Evolutionary conservation across 2,888 invertebrate species (phyloP), one percentile per base, ranked within the genome.

Genomic region (Quadroppia sp.): DNA sequence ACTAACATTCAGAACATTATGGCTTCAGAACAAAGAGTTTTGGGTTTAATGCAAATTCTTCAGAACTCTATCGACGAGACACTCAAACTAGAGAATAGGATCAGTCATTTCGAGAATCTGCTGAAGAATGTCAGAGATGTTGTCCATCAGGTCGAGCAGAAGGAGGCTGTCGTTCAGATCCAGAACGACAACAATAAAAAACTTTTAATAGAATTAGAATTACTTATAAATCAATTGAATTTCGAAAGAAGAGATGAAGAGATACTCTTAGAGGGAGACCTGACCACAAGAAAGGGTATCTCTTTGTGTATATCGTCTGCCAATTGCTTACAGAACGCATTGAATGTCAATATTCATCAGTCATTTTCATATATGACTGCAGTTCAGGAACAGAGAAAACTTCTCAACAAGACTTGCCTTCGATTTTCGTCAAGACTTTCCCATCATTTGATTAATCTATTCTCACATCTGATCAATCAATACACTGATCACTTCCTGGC

Each of bases 1-100:
- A 92, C 92, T 80, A 95, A 95, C 83, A 91, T 95, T 75, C 91
- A 94, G 82, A 91, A 91, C 79, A 92, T 95, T 71, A 86, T 95
- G 84, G 91, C 91, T n/a, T 92, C 92, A 1, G 94, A 94, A 81
- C 88, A 87, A 48, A 86, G 87, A 80, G 89, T 95, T 84, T 87
- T 90, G 78, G 85, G 85, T 71, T 80, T 88, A 74, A 87, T 88
- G 85, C 82, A 87, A 75, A 88, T 91, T 81, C 86, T 92, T 74
- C 90, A 92, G 81, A 86, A 87, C 74, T 91, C 92, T 0, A 88
- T 92, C 77, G 84, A 85, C 32, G 90, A 91, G 83, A 89, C 90
- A 13, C 88, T 36, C 30, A 48, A 56, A n/a, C 25, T 76, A 11
- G 75, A 74, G 42, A 71, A 75, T 28, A 71, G 71, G 45, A 76